Evolutionary conservation across 2,113 vertebrate species (phyloP).

Genomic region (Anguilla japonica): DNA sequence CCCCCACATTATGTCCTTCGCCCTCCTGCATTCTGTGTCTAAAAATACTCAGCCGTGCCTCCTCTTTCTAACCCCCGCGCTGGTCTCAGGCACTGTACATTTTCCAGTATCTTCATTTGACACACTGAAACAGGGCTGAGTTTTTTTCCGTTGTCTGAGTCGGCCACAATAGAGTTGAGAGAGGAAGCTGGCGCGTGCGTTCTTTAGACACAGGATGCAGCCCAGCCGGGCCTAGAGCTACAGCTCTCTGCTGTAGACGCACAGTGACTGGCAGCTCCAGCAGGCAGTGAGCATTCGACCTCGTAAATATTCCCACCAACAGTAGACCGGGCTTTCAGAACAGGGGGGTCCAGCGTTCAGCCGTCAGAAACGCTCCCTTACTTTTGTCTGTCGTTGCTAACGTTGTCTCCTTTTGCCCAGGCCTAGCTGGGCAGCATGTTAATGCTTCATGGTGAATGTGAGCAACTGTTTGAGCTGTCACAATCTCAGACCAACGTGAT

Average conservation of each 20-base stretch:
- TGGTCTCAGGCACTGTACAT: constrained; percentile 63
- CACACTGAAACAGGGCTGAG: constrained; percentile 44
- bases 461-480: constrained; percentile 51
- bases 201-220: constrained; percentile 68
- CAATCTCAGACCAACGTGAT: constrained; percentile 50
- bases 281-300: constrained; percentile 36
- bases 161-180: constrained; percentile 56
- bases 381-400: background rate
- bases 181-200: constrained; percentile 48
- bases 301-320: background rate
- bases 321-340: background rate
- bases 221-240: constrained; percentile 55
- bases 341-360: background rate
- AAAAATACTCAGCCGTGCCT: constrained; percentile 55
- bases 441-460: background rate
- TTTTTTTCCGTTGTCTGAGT: constrained; percentile 62
- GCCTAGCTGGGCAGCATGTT: background rate
- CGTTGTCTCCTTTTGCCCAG: background rate
- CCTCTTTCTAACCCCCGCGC: constrained; percentile 34
- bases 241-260: constrained; percentile 45
- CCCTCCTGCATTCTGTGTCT: constrained; percentile 66
- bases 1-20: constrained; percentile 46
- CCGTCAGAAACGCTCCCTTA: background rate
- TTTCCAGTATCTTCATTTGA: constrained; percentile 68
- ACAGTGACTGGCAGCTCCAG: constrained; percentile 58